Evolutionary conservation across 2,113 vertebrate genomes (phyloP).

Genomic region (Proterorhinus semilunaris): DNA sequence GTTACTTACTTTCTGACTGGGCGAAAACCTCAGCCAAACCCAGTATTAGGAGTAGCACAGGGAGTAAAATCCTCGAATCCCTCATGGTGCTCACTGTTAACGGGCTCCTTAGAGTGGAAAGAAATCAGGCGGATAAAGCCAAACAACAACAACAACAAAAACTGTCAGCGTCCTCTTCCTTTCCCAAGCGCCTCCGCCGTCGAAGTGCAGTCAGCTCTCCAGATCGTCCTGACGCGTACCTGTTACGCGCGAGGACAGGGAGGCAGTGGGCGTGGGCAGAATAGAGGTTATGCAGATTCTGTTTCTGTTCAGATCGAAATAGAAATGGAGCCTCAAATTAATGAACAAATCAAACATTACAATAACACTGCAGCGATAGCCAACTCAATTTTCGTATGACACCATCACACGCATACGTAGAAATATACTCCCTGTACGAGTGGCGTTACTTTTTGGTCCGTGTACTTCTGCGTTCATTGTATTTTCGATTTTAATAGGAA

Average conservation of each 20-base stretch:
- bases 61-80: slow-evolving; percentile 46
- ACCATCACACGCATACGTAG: too few relatives aligned
- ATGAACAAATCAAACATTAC: too few relatives aligned
- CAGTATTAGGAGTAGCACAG: slow-evolving; percentile 56
- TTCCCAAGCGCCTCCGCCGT: not conserved
- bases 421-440: too few relatives aligned
- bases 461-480: too few relatives aligned
- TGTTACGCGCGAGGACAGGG: slow-evolving; percentile 32
- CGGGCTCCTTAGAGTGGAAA: not conserved
- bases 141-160: not conserved
- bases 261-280: slow-evolving; percentile 12
- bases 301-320: too few relatives aligned
- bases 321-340: too few relatives aligned
- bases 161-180: not conserved
- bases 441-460: too few relatives aligned
- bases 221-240: slow-evolving; percentile 36
- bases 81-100: slow-evolving; percentile 26
- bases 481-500: too few relatives aligned
- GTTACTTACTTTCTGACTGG: slow-evolving; percentile 51
- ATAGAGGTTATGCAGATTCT: too few relatives aligned
- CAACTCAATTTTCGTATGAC: too few relatives aligned
- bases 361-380: too few relatives aligned
- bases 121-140: not conserved
- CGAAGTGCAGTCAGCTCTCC: too few relatives aligned
- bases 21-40: slow-evolving; percentile 47